Conservation (phyloP, 2,113 vertebrate species). For the Corynorhinus townsendii region DNA sequence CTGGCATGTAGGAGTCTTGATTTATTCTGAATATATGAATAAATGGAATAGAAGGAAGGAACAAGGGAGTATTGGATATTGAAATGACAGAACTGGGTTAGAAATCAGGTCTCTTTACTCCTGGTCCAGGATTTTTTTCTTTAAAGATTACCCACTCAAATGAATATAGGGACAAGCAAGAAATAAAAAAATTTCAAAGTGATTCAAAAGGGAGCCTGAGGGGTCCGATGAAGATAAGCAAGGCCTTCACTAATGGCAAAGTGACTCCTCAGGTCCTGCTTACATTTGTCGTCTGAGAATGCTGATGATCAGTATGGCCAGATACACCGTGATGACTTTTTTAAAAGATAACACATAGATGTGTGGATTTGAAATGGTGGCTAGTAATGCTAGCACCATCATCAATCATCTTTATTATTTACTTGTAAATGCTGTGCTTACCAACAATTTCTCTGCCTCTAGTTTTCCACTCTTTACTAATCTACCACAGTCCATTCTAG, state of each 20-base stretch:
- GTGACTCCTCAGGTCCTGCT: fast-evolving
- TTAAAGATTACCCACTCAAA: not conserved
- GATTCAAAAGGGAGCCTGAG: not conserved
- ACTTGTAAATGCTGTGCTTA: not conserved
- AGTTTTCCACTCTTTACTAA: not conserved
- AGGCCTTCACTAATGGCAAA: not conserved
- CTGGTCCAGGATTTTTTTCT: not conserved
- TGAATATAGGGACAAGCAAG: not conserved
- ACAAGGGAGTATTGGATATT: not conserved
- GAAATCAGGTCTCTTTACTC: not conserved
- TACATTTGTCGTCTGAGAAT: not conserved
- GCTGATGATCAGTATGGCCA: fast-evolving
- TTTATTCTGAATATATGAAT: not conserved
- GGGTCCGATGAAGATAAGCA: not conserved
- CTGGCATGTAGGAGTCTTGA: not conserved
- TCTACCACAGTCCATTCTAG: not conserved
- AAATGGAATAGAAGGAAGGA: not conserved
- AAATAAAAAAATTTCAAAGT: not conserved
- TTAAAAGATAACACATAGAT: not conserved
- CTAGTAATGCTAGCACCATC: not conserved
- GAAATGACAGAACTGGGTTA: not conserved
- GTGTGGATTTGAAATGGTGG: not conserved
- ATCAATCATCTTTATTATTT: not conserved
- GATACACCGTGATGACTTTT: not conserved
- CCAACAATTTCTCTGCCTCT: not conserved